Evolutionary conservation across 1,140 invertebrate genomes (phyloP), one percentile per base, ranked within the genome.

Genomic region (Drosophila takahashii): DNA sequence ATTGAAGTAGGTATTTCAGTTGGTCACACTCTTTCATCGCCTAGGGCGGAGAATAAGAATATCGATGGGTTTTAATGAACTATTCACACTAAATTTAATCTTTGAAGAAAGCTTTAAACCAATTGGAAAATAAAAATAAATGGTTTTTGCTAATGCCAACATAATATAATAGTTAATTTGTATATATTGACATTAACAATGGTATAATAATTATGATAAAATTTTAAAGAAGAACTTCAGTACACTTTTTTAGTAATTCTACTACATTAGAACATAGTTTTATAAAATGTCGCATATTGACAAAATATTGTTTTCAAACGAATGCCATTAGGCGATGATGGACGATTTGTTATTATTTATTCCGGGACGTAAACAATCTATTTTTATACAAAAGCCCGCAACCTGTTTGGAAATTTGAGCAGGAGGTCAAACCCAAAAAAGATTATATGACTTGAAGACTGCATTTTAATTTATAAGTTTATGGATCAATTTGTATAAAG

Each of bases 341-440:
- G 9, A 16, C 47, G 47, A 29, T 50, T 50, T 50, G n/a, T 50
- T 50, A 32, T 50, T 29, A 48, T 48, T 27, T 15, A 15, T 48
- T 48, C 0, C 4, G 4, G 47, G 8, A n/a, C n/a, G n/a, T 15
- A 50, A 50, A 50, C 47, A 50, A 32, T 50, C 47, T 50, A 50
- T 50, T 50, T 50, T 50, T 50, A 50, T 32, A 50, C 27, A 0
- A 47, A 16, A 50, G n/a, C 47, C 13, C 27, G 10, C 47, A 32
- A 32, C 47, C 47, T 32, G 47, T 32, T 50, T 32, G n/a, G 27
- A 50, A 50, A 50, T 16, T 27, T 50, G 47, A 50, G 27, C 15
- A 42, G 41, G 47, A 27, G 27, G 26, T 48, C 3, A 15, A 15
- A 15, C 13, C 1, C 2, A 0, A 11, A 32, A 4, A 5, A 22